These are phyloP conservation scores for Tetragonula clypearis DNA, from an alignment of 1,140 invertebrate genomes.

Conservation along the genomic window DNA sequence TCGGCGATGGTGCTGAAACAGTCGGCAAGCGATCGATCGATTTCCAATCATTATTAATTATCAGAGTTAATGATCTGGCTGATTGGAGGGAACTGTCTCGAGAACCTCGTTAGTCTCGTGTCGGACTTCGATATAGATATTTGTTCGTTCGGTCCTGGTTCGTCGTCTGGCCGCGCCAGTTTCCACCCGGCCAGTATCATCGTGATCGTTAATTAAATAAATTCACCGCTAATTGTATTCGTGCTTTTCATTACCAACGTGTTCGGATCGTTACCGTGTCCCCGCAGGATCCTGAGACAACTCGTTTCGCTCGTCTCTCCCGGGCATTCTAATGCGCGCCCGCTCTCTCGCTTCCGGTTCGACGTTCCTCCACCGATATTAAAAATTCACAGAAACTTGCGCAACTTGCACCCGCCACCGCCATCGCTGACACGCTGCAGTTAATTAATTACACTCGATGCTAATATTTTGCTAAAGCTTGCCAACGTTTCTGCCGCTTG, in stretches of 20 bases:
- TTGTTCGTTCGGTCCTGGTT: constrained; percentile 38
- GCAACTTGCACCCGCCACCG: neutral
- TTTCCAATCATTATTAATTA: constrained; percentile 72
- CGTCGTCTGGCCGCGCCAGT: constrained; percentile 3
- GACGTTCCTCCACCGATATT: neutral
- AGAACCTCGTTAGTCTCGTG: constrained; percentile 70
- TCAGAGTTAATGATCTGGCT: constrained; percentile 68
- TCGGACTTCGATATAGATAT: constrained; percentile 34
- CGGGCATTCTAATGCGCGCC: constrained; percentile 1
- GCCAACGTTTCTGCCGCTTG: neutral
- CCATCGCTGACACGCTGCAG: neutral
- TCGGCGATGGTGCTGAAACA: constrained; percentile 9
- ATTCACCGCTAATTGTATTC: constrained; percentile 62
- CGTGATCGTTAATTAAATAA: constrained; percentile 61
- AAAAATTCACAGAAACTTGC: constrained; percentile 24
- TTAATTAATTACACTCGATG: constrained; percentile 45
- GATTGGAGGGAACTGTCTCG: constrained; percentile 69
- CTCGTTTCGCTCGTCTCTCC: neutral
- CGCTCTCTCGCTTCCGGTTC: constrained; percentile 9
- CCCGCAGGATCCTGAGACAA: neutral
- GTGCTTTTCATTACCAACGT: constrained; percentile 40
- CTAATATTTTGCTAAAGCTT: constrained; percentile 13
- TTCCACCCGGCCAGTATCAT: constrained; percentile 3
- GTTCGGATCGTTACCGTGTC: constrained; percentile 32
- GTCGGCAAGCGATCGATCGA: constrained; percentile 55